phyloP scores from a whole-genome alignment of 37 sponge, comb jelly and placozoan species.

The Geodia barretti region DNA sequence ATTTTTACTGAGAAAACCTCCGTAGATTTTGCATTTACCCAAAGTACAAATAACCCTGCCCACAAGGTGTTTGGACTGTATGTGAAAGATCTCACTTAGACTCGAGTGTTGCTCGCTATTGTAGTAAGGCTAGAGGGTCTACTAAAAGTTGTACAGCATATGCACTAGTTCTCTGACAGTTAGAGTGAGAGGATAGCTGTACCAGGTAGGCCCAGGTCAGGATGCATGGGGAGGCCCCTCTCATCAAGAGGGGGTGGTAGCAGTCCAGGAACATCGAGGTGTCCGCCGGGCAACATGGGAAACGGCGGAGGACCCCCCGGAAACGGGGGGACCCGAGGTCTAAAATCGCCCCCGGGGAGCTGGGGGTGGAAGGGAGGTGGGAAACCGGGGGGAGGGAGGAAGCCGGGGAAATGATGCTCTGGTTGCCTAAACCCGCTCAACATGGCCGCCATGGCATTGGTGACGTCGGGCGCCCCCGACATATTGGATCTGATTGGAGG shows the following conservation, averaged over 20 bases:
- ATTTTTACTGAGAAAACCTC: no score
- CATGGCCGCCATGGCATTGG: conserved; percentile 61
- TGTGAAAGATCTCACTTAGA: no score
- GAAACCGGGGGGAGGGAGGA: conserved; percentile 43
- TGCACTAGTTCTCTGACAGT: no score
- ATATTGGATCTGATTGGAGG: conserved; percentile 29
- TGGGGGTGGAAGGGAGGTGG: conserved; percentile 26
- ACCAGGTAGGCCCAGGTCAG: conserved; percentile 24
- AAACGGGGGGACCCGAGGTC: conserved; percentile 10
- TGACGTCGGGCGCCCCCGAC: conserved; percentile 15
- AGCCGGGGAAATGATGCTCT: neutral
- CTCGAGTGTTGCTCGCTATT: no score
- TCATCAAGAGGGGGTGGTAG: conserved; percentile 38
- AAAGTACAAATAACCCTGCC: no score
- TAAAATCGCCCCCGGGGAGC: neutral
- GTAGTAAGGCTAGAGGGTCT: no score
- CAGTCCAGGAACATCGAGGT: conserved; percentile 19
- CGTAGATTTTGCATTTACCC: no score
- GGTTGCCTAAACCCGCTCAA: conserved; percentile 33
- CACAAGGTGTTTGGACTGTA: no score
- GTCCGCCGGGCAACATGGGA: conserved; percentile 22
- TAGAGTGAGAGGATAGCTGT: no score
- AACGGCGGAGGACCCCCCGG: conserved; percentile 65
- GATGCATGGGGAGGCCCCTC: conserved; percentile 29
- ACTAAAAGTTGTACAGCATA: neutral